A percentile compares a stretch with the other conserved stretches of the same genome.
phyloP scores from a whole-genome alignment of 2,888 invertebrate genomes.

The Monopis laevigella region DNA sequence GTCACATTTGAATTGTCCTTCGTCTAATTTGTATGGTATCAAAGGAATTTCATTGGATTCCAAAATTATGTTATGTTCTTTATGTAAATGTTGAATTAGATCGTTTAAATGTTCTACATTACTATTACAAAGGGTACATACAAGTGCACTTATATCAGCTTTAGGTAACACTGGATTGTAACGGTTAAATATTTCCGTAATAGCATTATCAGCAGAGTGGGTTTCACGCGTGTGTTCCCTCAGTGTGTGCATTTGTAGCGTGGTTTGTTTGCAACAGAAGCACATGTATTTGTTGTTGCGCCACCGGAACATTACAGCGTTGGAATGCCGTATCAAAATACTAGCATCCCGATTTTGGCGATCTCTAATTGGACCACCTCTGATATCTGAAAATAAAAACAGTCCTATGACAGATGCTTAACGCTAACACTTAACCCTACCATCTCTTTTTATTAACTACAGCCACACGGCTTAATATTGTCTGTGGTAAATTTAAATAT shows the following conservation, averaged over 20 bases:
- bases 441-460: no score
- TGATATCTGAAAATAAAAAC: no score
- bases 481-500: no score
- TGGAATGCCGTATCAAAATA: conserved; percentile 11
- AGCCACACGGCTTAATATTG: no score
- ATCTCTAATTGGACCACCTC: not conserved
- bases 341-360: conserved; percentile 1
- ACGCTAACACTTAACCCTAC: no score
- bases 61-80: not conserved
- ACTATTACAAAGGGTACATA: conserved; percentile 7
- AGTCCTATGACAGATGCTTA: no score
- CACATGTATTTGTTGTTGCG: conserved; percentile 13
- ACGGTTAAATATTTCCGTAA: conserved; percentile 1
- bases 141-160: conserved; percentile 12
- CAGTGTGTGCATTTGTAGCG: conserved; percentile 7
- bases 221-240: conserved; percentile 6
- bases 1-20: conserved; percentile 3
- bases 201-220: conserved; percentile 1
- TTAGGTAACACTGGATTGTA: conserved; percentile 5
- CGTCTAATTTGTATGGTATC: conserved; percentile 5
- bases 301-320: conserved; percentile 11
- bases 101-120: not conserved
- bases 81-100: conserved; percentile 2
- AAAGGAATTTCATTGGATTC: conserved; percentile 3
- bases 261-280: conserved; percentile 13